Base-by-base conservation (phyloP, 2,113 vertebrate species). In the Probosciger aterrimus region DNA sequence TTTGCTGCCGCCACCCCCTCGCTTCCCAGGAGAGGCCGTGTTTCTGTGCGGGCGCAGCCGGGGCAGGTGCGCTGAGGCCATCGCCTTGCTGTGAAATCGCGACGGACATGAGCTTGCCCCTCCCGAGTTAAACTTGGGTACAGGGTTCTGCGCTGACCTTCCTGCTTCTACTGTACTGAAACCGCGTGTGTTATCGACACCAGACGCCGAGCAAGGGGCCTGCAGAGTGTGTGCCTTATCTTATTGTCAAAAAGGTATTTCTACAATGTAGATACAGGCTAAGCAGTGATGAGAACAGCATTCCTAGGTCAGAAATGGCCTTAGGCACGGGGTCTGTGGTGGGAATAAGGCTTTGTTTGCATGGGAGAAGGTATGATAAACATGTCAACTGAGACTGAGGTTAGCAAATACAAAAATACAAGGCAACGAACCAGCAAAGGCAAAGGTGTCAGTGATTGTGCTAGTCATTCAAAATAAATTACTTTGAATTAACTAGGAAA, bases 241-340 rank as follows among this genome's bases (percentile, higher is more conserved):
- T 95, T 50, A 18, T 5, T 90, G 95, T 73, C 92, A 43, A 67
- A 94, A 86, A 88, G 75, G 82, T 44, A 95, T 96, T 95, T 88
- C 94, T 86, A 10, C 77, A 39, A 76, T 91, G 94, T 53, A 82
- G 94, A 95, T 88, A 93, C 0, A 15, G 79, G 55, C 76, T 1
- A 13, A 59, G 85, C 46, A 43, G 88, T 19, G 2, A 14, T 43
- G 82, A 57, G 87, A 53, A 35, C 18, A 6, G n/a, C 82, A 88
- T 95, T 96, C 93, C 85, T 88, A 73, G 68, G 80, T 74, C 65
- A 92, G 79, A 62, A 90, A 80, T 81, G 90, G 85, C 92, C 87
- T 25, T 30, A 39, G 4, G 60, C 82, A n/a, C 47, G 37, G 69
- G 44, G 46, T 75, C 64, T 91, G 44, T 24, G 39, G 41, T 81